phyloP scores from a whole-genome alignment of 2,888 invertebrate species.

The Liodrosophila aerea region DNA sequence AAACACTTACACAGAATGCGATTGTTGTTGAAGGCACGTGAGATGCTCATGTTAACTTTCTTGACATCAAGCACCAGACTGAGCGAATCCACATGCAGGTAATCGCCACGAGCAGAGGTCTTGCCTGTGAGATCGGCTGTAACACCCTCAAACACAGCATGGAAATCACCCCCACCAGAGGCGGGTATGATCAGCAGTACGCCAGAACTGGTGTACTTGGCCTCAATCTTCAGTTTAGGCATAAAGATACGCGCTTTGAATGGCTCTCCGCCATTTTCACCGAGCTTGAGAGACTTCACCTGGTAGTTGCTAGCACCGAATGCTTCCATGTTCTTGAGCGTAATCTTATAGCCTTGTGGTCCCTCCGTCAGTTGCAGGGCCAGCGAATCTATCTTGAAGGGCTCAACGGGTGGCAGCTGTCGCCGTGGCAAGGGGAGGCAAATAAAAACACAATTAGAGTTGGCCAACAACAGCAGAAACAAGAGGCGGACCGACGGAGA shows the following conservation, averaged over 20 bases:
- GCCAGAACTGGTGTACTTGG: conserved; percentile 87
- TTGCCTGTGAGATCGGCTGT: conserved; percentile 85
- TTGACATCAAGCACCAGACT: conserved; percentile 85
- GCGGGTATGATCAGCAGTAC: conserved; percentile 88
- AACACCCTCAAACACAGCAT: conserved; percentile 86
- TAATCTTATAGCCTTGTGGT: conserved; percentile 85
- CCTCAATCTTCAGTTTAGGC: conserved; percentile 86
- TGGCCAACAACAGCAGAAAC: not conserved
- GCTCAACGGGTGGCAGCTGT: conserved; percentile 86
- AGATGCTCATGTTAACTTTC: conserved; percentile 86
- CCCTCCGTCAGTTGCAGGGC: conserved; percentile 85
- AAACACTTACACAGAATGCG: conserved; percentile 86
- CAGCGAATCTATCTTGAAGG: conserved; percentile 86
- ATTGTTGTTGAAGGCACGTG: conserved; percentile 87
- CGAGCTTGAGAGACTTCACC: conserved; percentile 84
- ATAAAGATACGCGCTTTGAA: conserved; percentile 86
- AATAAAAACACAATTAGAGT: not conserved
- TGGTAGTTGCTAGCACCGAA: conserved; percentile 86
- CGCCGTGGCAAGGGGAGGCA: conserved; percentile 3
- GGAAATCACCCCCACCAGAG: conserved; percentile 88
- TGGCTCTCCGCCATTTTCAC: conserved; percentile 84
- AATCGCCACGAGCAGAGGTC: conserved; percentile 84
- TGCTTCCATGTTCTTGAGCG: conserved; percentile 85
- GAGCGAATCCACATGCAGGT: conserved; percentile 86
- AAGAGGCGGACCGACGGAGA: not conserved